These are phyloP conservation scores for Pachyuromys duprasi DNA, from an alignment of 2,797 vertebrate genomes.

Conservation along the genomic window DNA sequence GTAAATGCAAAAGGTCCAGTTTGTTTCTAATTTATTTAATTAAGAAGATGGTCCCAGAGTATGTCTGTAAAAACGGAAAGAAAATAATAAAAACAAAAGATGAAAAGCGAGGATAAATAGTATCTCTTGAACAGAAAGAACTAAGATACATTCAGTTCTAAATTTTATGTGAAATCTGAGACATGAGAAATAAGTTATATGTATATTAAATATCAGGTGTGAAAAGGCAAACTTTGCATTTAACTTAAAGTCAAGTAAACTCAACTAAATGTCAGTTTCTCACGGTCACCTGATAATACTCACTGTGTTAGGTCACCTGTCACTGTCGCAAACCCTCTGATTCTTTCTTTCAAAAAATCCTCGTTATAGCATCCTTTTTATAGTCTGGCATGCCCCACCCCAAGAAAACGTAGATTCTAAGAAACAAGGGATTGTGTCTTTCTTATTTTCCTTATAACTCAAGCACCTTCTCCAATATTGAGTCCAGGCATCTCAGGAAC, in stretches of 20 bases:
- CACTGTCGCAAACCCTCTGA: background rate
- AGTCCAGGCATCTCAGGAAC: too few species aligned
- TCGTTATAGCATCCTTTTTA: background rate
- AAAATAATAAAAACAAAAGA: background rate
- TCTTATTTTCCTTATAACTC: background rate
- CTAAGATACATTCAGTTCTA: constrained; percentile 9
- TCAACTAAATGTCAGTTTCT: constrained; percentile 38
- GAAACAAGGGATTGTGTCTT: background rate
- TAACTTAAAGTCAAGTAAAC: constrained; percentile 46
- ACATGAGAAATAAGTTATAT: constrained; percentile 31
- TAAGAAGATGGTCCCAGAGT: constrained; percentile 1
- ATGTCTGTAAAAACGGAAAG: constrained; percentile 33
- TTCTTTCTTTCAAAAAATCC: background rate
- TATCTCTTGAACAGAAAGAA: background rate
- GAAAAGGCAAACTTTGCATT: constrained; percentile 12
- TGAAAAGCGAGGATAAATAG: background rate
- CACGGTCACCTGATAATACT: background rate
- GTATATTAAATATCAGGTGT: background rate
- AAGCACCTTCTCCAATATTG: background rate
- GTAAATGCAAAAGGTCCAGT: constrained; percentile 52
- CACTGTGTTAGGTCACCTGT: background rate
- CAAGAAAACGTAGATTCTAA: background rate
- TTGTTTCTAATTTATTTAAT: constrained; percentile 69
- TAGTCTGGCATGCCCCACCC: background rate
- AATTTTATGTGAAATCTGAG: constrained; percentile 6